Conservation (phyloP, 2,113 vertebrate species). For the Reinhardtius hippoglossoides region DNA sequence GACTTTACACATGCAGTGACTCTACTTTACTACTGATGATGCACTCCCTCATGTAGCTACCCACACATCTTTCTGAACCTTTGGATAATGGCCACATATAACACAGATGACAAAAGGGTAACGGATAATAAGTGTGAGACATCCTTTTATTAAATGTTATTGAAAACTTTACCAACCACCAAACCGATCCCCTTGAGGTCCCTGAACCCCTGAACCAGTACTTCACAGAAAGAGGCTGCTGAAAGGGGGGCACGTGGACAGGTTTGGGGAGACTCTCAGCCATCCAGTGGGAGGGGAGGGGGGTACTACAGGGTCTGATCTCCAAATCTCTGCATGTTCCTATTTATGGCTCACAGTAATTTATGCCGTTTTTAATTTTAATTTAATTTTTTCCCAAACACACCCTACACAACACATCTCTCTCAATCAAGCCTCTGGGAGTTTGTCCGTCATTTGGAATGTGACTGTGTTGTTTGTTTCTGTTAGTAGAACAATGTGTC, state of each 20-base stretch:
- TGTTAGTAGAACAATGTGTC: conserved; percentile 23
- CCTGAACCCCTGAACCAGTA: conserved; percentile 34
- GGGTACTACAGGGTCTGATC: conserved; percentile 57
- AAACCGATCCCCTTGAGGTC: conserved; percentile 20
- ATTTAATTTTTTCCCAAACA: conserved; percentile 19
- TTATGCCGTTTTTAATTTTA: conserved; percentile 20
- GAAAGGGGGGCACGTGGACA: conserved; percentile 11
- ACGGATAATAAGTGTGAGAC: conserved; percentile 3
- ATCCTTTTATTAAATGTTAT: conserved; percentile 9
- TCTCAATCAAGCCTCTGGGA: conserved; percentile 45
- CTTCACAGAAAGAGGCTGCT: conserved; percentile 14
- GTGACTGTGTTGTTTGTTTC: conserved; percentile 41
- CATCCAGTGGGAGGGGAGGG: conserved; percentile 29
- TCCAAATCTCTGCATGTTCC: conserved; percentile 67
- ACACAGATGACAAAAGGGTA: conserved; percentile 3
- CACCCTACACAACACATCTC: conserved; percentile 37
- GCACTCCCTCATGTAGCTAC: background rate
- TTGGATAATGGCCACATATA: conserved; percentile 1
- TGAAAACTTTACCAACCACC: conserved; percentile 47
- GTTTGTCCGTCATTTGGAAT: conserved; percentile 46
- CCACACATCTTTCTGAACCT: background rate
- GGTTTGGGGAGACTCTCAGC: conserved; percentile 26
- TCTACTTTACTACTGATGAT: background rate
- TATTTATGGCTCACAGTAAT: conserved; percentile 61
- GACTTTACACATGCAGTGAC: background rate